Percentiles rank a stretch among this genome's conserved stretches.
These are phyloP conservation scores for Rhizoglyphus robini DNA, from an alignment of 1,140 invertebrate genomes.

Conservation along the genomic window DNA sequence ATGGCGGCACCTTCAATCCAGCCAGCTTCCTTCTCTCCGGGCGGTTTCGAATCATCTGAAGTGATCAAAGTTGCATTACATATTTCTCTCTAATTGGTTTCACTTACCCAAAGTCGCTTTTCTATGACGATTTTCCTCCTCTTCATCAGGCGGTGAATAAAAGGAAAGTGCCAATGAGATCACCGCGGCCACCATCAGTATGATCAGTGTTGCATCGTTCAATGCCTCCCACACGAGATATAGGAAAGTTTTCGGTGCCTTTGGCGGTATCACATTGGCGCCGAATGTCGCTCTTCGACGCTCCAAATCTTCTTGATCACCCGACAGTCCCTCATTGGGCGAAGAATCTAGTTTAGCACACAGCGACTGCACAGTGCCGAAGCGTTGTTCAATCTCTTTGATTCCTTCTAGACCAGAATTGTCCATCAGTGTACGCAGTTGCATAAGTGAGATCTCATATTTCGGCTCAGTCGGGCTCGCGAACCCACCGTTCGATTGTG, in stretches of 20 bases:
- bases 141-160: constrained; percentile 51
- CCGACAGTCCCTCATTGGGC: constrained; percentile 66
- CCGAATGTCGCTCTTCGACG: constrained; percentile 86
- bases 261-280: constrained; percentile 94
- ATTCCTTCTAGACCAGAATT: background rate
- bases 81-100: too few species aligned
- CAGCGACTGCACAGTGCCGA: background rate
- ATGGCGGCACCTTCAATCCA: constrained; percentile 98
- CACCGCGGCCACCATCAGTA: constrained; percentile 66
- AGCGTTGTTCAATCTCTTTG: background rate
- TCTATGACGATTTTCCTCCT: too few species aligned
- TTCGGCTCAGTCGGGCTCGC: too few species aligned
- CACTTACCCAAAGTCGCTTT: too few species aligned
- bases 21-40: constrained; percentile 69
- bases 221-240: constrained; percentile 96
- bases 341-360: background rate
- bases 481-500: too few species aligned
- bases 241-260: constrained; percentile 96
- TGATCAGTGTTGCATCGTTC: constrained; percentile 96
- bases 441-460: too few species aligned
- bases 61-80: too few species aligned
- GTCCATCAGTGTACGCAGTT: background rate
- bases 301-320: constrained; percentile 71
- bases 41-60: background rate
- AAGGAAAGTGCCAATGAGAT: constrained; percentile 85